phyloP scores from a whole-genome alignment of 2,113 vertebrate species.

The Cettia cetti region DNA sequence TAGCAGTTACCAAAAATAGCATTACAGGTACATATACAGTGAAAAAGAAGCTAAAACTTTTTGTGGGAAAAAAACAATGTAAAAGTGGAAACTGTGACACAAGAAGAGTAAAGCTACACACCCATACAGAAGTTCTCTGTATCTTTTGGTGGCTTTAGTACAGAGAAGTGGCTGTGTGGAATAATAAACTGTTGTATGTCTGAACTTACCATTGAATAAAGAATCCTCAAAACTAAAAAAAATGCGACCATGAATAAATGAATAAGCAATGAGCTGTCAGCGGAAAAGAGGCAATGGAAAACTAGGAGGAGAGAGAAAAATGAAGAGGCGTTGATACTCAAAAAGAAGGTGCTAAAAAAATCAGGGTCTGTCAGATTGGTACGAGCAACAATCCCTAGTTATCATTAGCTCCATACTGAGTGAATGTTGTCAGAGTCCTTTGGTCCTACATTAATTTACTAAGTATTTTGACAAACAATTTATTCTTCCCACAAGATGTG shows the following conservation, averaged over 20 bases:
- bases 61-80: background rate
- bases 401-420: background rate
- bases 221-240: background rate
- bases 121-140: background rate
- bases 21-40: background rate
- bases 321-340: background rate
- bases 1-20: background rate
- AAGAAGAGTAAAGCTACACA: background rate
- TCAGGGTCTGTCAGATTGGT: background rate
- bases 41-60: background rate
- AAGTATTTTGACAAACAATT: slow-evolving; percentile 2
- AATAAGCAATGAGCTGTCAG: background rate
- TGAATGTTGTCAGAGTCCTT: background rate
- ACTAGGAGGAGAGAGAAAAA: background rate
- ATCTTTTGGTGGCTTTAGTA: background rate
- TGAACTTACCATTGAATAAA: background rate
- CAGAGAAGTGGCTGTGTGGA: background rate
- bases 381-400: background rate
- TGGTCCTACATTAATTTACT: slow-evolving; percentile 17
- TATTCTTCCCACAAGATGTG: background rate
- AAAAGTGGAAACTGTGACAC: background rate
- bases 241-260: background rate
- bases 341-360: slow-evolving; percentile 9
- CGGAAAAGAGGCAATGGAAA: slow-evolving; percentile 12
- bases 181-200: background rate